Conservation (phyloP, 1,140 invertebrate species). For the Leptinotarsa undecemlineata region DNA sequence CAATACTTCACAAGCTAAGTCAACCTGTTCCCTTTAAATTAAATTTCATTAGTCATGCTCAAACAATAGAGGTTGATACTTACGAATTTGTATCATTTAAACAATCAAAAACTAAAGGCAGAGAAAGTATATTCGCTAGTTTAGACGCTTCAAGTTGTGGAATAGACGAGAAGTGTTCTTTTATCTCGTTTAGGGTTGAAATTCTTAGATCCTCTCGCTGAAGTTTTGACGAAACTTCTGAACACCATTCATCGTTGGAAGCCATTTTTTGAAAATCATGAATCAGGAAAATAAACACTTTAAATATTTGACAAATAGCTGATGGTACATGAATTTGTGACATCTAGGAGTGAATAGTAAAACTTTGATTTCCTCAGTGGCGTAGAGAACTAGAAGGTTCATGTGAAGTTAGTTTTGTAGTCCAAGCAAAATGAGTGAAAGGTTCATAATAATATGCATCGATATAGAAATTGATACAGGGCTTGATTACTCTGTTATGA, state of each 20-base stretch:
- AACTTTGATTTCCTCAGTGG: too few relatives aligned
- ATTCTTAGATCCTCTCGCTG: constrained; percentile 51
- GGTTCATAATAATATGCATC: too few relatives aligned
- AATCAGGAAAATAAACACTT: neutral
- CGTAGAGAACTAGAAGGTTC: too few relatives aligned
- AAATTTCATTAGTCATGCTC: neutral
- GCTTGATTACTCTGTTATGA: too few relatives aligned
- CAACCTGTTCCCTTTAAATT: constrained; percentile 57
- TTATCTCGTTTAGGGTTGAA: constrained; percentile 55
- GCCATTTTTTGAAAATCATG: constrained; percentile 38
- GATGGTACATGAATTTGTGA: too few relatives aligned
- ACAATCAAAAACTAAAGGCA: constrained; percentile 57
- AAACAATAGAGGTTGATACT: constrained; percentile 33
- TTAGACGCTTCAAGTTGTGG: constrained; percentile 49
- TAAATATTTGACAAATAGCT: too few relatives aligned
- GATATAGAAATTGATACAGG: too few relatives aligned
- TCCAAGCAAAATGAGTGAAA: too few relatives aligned
- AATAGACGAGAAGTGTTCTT: constrained; percentile 51
- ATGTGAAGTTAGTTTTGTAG: too few relatives aligned
- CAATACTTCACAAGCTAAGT: constrained; percentile 64
- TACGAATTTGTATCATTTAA: constrained; percentile 54
- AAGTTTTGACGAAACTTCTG: constrained; percentile 52
- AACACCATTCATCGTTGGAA: constrained; percentile 55
- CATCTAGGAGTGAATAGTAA: too few relatives aligned
- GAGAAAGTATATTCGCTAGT: constrained; percentile 49